These are phyloP conservation scores for Blomia tropicalis DNA, from an alignment of 2,888 invertebrate genomes.

Conservation along the genomic window DNA sequence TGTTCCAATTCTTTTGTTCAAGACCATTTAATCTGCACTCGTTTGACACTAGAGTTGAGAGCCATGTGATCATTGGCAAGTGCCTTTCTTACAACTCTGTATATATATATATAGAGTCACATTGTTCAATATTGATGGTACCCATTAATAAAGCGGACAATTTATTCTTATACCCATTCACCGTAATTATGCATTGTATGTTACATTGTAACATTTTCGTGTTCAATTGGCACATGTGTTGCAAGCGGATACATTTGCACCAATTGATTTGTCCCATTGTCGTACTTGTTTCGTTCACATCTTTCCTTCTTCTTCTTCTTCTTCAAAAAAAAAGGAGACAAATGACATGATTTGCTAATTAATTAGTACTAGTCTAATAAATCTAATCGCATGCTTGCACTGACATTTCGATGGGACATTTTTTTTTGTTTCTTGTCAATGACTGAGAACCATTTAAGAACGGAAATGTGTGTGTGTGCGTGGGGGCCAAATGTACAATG, in stretches of 20 bases:
- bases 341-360: neutral
- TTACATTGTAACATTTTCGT: neutral
- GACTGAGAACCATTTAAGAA: too few relatives aligned
- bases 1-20: neutral
- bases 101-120: too few relatives aligned
- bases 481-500: too few relatives aligned
- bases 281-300: too few relatives aligned
- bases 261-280: too few relatives aligned
- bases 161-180: neutral
- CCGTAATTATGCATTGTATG: constrained; percentile 12
- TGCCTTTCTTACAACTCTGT: neutral
- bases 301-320: too few relatives aligned
- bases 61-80: neutral
- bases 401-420: too few relatives aligned
- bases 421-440: too few relatives aligned
- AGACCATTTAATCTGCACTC: constrained; percentile 12
- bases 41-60: neutral
- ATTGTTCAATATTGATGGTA: constrained; percentile 6
- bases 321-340: constrained; percentile 5
- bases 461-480: too few relatives aligned
- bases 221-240: neutral
- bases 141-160: constrained; percentile 10
- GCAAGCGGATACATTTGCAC: neutral
- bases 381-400: neutral
- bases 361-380: constrained; percentile 6